A percentile compares a stretch with the other conserved stretches of the same genome.
Evolutionary conservation across 2,888 invertebrate species (phyloP).

Genomic region (Linnaemya tessellans): DNA sequence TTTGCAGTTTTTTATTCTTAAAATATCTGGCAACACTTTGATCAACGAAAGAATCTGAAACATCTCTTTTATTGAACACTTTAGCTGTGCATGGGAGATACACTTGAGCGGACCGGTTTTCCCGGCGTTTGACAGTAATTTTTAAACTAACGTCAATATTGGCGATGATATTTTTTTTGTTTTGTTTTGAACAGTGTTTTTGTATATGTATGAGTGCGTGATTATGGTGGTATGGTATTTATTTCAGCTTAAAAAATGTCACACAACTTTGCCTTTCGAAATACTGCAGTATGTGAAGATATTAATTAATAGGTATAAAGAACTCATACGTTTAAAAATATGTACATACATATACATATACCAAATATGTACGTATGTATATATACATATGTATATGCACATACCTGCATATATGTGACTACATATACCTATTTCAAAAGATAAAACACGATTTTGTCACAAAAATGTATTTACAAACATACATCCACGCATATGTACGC

Average conservation of each 20-base stretch:
- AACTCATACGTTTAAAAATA: too few species aligned
- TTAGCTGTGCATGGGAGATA: conserved; percentile 24
- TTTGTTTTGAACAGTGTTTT: not conserved
- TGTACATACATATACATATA: not conserved
- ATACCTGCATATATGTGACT: not conserved
- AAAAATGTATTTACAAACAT: conserved; percentile 11
- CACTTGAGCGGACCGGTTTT: conserved; percentile 63
- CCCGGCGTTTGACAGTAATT: conserved; percentile 54
- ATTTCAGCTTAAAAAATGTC: conserved; percentile 62
- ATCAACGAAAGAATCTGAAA: too few species aligned
- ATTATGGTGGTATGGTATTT: conserved; percentile 31
- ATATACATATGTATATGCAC: not conserved
- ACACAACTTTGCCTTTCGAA: conserved; percentile 39
- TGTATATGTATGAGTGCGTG: not conserved
- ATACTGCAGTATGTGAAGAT: not conserved
- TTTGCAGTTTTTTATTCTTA: too few species aligned
- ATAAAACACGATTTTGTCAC: conserved; percentile 57
- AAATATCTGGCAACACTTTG: too few species aligned
- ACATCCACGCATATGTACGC: not conserved
- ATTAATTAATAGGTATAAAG: too few species aligned
- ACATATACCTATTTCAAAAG: not conserved
- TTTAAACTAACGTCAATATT: conserved; percentile 28
- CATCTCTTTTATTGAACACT: too few species aligned
- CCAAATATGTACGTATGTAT: not conserved
- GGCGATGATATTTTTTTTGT: conserved; percentile 21